A percentile compares a stretch with the other conserved stretches of the same genome.
These are phyloP conservation scores for Hucho hucho DNA, from an alignment of 2,113 vertebrate genomes.

Conservation along the genomic window DNA sequence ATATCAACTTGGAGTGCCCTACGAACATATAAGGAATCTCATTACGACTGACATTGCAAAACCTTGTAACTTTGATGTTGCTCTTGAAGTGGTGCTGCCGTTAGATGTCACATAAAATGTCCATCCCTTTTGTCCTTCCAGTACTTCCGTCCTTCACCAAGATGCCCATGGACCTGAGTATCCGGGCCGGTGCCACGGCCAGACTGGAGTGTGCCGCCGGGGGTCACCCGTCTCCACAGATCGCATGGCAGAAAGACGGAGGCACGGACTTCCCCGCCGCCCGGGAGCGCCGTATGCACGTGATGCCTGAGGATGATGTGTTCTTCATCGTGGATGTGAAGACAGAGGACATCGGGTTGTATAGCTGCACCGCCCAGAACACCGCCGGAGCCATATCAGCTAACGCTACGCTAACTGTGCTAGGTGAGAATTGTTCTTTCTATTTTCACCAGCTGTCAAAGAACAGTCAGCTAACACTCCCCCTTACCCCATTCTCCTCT, in stretches of 20 bases:
- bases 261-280: constrained; percentile 95
- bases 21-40: too few species aligned
- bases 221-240: constrained; percentile 90
- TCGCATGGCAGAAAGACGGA: constrained; percentile 97
- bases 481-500: constrained; percentile 32
- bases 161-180: constrained; percentile 91
- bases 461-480: not conserved
- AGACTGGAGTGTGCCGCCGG: constrained; percentile 89
- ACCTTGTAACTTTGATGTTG: too few species aligned
- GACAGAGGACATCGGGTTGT: constrained; percentile 89
- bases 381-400: constrained; percentile 90
- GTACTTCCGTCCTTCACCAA: constrained; percentile 96
- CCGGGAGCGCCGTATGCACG: constrained; percentile 93
- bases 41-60: too few species aligned
- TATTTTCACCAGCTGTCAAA: not conserved
- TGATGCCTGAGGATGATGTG: constrained; percentile 96
- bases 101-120: not conserved
- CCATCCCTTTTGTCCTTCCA: constrained; percentile 42
- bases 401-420: constrained; percentile 90
- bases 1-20: too few species aligned
- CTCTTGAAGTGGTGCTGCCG: too few species aligned
- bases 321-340: constrained; percentile 97
- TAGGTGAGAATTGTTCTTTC: constrained; percentile 74
- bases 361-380: constrained; percentile 97
- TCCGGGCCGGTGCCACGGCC: constrained; percentile 87